Percentiles rank a stretch among this genome's conserved stretches.
Evolutionary conservation across 2,797 vertebrate genomes (phyloP).

Genomic region (Cephalopachus bancanus): DNA sequence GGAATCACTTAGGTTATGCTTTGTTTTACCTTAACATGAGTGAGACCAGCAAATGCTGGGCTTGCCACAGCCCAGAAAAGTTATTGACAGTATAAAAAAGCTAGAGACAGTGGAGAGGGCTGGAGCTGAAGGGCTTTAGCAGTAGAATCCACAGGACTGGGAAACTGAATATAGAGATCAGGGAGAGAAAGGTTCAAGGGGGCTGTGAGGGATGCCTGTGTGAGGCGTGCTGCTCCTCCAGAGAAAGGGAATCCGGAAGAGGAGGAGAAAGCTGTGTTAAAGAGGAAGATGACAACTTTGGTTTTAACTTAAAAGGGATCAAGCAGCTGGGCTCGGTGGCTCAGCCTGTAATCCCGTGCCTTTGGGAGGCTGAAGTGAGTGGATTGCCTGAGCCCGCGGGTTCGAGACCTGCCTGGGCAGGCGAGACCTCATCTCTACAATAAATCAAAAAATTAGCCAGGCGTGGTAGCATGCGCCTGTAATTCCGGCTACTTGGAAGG

Average conservation of each 20-base stretch:
- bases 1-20: not conserved
- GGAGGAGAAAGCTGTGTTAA: not conserved
- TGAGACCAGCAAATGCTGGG: not conserved
- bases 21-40: not conserved
- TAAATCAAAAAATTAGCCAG: too few species aligned
- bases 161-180: not conserved
- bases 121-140: not conserved
- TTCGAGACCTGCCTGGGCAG: too few species aligned
- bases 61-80: not conserved
- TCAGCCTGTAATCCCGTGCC: too few species aligned
- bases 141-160: fast-evolving
- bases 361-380: too few species aligned
- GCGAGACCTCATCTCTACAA: too few species aligned
- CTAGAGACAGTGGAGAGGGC: too few species aligned
- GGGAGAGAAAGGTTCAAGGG: not conserved
- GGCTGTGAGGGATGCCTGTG: fast-evolving
- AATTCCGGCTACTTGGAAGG: too few species aligned
- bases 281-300: not conserved
- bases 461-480: too few species aligned
- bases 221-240: not conserved
- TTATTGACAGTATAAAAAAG: not conserved
- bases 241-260: not conserved
- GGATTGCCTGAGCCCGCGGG: too few species aligned
- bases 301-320: not conserved
- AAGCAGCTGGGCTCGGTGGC: not conserved